A percentile compares a stretch with the other conserved stretches of the same genome.
Evolutionary conservation across 2,888 invertebrate species (phyloP).

Genomic region (Pollenia amentaria): DNA sequence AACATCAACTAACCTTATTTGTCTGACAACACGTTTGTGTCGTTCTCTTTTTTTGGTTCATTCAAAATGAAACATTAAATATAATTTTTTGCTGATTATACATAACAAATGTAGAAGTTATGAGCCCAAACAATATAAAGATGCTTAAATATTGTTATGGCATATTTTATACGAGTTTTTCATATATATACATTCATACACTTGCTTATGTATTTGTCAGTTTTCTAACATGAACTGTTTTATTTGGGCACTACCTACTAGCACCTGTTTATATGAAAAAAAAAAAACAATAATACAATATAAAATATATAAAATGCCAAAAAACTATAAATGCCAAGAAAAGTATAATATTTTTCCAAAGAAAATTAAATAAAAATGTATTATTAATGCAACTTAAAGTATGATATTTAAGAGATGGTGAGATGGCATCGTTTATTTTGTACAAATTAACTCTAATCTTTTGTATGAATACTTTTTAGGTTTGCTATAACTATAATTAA

Average conservation of each 20-base stretch:
- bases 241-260: slow-evolving; percentile 1
- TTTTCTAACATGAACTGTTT: not conserved
- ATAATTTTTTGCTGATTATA: slow-evolving; percentile 27
- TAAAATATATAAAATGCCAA: slow-evolving; percentile 24
- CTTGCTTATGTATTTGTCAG: not conserved
- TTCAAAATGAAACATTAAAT: slow-evolving; percentile 14
- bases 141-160: slow-evolving; percentile 13
- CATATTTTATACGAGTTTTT: not conserved
- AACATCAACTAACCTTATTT: slow-evolving; percentile 63
- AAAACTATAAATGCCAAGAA: slow-evolving; percentile 26
- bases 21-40: slow-evolving; percentile 53
- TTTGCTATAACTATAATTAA: no score
- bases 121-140: slow-evolving; percentile 37
- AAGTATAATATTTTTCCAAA: no score
- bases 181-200: not conserved
- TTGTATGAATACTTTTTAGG: no score
- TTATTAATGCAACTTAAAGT: no score
- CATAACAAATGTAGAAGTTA: slow-evolving; percentile 50
- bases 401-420: no score
- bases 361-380: no score
- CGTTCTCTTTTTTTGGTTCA: not conserved
- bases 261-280: slow-evolving; percentile 29
- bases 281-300: no score
- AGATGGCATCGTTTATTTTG: no score
- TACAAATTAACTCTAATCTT: no score